Evolutionary conservation across 2,888 invertebrate species (phyloP), one percentile per base, ranked within the genome.

Genomic region (Thereva nobilitata): DNA sequence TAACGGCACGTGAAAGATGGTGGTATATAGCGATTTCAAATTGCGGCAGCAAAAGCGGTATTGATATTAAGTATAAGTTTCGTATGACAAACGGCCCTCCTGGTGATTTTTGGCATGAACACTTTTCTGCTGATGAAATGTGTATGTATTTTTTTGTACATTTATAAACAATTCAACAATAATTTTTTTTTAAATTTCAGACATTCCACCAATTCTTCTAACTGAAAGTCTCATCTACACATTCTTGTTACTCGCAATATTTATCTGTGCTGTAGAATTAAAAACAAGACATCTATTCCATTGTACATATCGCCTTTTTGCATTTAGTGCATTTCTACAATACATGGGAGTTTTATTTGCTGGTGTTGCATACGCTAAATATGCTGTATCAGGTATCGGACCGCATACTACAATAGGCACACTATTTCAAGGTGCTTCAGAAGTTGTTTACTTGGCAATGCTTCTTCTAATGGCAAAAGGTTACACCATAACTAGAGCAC

Each of bases 111-210:
- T 92, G 93, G 90, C 89, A 89, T 73, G 88, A 91, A 75, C 95
- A 97, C 76, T 95, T 95, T 77, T 95, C 95, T 0, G 95, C 95
- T 6, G 96, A 97, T 79, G 94, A 97, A 82, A 95, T 95, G 82
- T 94, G 95, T 93, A 84, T 89, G 91, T 84, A 23, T 50, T 41
- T 12, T 8, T 42, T 5, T 23, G 40, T 5, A 9, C 4, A 42
- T 42, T 4, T 42, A 42, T 9, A n/a, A 42, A 42, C n/a, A n/a
- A 42, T 23, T 23, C 23, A 23, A 1, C 23, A 23, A 23, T 23
- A 23, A 23, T 49, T 37, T 67, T 52, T 69, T 70, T 66, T 68
- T 34, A 10, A 9, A 66, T 84, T 84, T 5, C 84, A 96, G 95
- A 93, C 78, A 93, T 95, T 66, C 83, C 95, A 0, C 94, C 94